Evolutionary conservation across 2,888 invertebrate species (phyloP), one percentile per base, ranked within the genome.

Genomic region (Lepidochitona cinerea): DNA sequence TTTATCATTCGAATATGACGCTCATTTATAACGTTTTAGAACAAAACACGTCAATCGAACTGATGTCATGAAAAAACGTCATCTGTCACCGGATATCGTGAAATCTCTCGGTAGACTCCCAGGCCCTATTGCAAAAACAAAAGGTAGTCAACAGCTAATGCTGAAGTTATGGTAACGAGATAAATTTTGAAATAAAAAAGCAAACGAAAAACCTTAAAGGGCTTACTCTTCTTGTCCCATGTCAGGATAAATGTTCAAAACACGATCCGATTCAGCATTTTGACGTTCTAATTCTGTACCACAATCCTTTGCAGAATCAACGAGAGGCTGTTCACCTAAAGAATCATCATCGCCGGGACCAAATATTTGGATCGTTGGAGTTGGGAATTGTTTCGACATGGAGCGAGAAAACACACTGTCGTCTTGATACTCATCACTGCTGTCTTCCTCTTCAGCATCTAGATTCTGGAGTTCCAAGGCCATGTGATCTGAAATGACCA

Each of bases 191-290:
- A n/a, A n/a, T n/a, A n/a, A n/a, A n/a, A n/a, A n/a, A n/a, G n/a
- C n/a, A n/a, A n/a, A n/a, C n/a, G n/a, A n/a, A n/a, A n/a, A n/a
- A n/a, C n/a, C n/a, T n/a, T n/a, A n/a, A n/a, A n/a, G 7, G 4
- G 78, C 84, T 80, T 78, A 85, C 87, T 83, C 81, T 54, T 85
- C 85, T 71, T 87, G 85, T 14, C 82, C 84, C 85, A 85, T 84
- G 92, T 97, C 97, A 96, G 0, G 96, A 96, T 73, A 96, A 95
- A 89, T 96, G 95, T 81, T 83, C 69, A 85, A 77, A 0, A 85
- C 83, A 36, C 79, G 74, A 0, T 74, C 70, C 6, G 35, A 76
- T 75, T 35, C 77, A 54, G 72, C 73, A 37, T 71, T 32, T 12
- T 78, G 77, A 3, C 79, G 72, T 18, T 74, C 76, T 14, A 37